Conservation (phyloP, 2,888 invertebrate species). For the Corbicula japonica region DNA sequence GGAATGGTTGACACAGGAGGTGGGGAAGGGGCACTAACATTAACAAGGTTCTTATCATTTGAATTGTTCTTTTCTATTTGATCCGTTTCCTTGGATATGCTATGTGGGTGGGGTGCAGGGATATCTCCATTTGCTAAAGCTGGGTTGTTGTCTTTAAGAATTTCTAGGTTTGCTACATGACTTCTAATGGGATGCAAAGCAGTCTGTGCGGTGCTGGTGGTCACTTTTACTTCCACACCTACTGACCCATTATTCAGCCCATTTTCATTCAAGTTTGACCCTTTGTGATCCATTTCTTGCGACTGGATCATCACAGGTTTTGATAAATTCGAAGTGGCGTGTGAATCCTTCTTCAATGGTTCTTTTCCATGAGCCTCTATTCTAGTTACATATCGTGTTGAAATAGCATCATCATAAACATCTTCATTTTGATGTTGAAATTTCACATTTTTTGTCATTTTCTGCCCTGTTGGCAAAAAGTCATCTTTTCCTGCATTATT, state of each 20-base stretch:
- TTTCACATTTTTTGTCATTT: constrained; percentile 23
- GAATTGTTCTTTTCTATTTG: no score
- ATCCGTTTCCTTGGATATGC: no score
- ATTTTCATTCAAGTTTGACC: no score
- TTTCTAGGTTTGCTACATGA: constrained; percentile 17
- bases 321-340: no score
- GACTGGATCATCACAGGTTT: no score
- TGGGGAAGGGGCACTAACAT: not conserved
- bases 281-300: no score
- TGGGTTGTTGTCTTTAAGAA: not conserved
- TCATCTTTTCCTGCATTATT: not conserved
- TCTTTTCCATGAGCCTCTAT: not conserved
- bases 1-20: not conserved
- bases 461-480: not conserved
- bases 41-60: no score
- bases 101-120: constrained; percentile 7
- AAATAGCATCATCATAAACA: constrained; percentile 2
- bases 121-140: constrained; percentile 26
- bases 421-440: constrained; percentile 14
- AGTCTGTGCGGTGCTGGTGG: constrained; percentile 12
- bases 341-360: not conserved
- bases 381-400: not conserved
- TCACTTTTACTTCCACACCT: constrained; percentile 11
- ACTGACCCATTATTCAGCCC: constrained; percentile 31
- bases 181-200: constrained; percentile 2